Base-by-base conservation (phyloP, 1,140 invertebrate species). In the Neotoxoptera formosana region DNA sequence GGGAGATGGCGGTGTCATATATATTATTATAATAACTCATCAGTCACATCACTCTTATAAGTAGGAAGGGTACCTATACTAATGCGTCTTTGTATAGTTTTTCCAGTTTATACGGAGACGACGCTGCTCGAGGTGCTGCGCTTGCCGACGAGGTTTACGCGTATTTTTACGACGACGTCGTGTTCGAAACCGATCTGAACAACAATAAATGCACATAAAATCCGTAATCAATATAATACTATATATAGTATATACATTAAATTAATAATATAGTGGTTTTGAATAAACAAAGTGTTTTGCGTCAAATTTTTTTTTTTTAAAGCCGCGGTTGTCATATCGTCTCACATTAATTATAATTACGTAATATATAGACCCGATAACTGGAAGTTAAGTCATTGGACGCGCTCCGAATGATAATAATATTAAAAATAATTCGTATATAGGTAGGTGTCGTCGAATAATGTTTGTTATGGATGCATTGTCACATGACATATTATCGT, bases 351-450 rank as follows among this genome's bases (percentile, higher is more conserved):
- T 84, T 36, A 84, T 84, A 84, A 84, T 84, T 84, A 84, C 23
- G 23, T 41, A 41, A 84, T 41, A 84, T 41, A 41, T 84, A 11
- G 8, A 41, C 25, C 9, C 36, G 36, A 41, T 41, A 84, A 84
- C 41, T 84, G 36, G 36, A 84, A 76, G 30, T 76, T 76, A 76
- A 76, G 60, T 76, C 60, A 76, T 76, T 76, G 60, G 60, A 76
- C 60, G 60, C 4, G 60, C 4, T 76, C 60, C n/a, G n/a, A 76
- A 17, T 76, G 30, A 76, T 76, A n/a, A 76, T 76, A n/a, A 76
- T 76, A 17, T 53, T 53, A 53, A 21, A 53, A 53, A 53, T 53
- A 53, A 53, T 53, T 21, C 17, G 17, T 51, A 20, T 34, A n/a
- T 76, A 76, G 60, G 60, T 76, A 76, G 60, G 60, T 76, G n/a